Evolutionary conservation across 92 coral and sea anemone species (phyloP).

Genomic region (Phymanthus crucifer): DNA sequence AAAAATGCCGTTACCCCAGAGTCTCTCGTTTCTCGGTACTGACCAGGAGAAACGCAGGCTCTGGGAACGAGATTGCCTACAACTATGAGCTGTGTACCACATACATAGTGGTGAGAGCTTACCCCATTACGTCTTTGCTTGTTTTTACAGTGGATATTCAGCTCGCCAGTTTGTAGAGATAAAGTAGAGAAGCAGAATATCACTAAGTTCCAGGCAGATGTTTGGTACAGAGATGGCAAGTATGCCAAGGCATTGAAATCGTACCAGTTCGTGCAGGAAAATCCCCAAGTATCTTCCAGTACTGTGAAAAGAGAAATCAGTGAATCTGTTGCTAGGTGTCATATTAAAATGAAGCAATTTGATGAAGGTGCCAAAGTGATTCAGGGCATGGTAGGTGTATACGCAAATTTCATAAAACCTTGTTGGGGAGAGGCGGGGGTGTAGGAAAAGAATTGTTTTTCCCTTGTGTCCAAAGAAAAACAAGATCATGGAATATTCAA

Average conservation of each 20-base stretch:
- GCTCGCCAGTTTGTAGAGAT: conserved; percentile 27
- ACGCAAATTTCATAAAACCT: neutral
- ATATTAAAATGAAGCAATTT: conserved; percentile 53
- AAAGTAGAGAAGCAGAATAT: conserved; percentile 46
- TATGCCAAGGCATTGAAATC: conserved; percentile 43
- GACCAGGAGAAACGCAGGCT: too few species aligned
- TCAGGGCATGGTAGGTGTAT: conserved; percentile 16
- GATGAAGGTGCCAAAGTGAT: conserved; percentile 45
- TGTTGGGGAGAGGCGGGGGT: neutral
- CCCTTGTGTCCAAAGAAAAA: too few species aligned
- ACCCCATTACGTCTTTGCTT: neutral
- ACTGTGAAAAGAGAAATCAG: conserved; percentile 65
- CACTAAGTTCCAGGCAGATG: conserved; percentile 70
- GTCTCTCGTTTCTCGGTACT: too few species aligned
- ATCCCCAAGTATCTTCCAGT: conserved; percentile 19
- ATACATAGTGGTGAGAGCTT: too few species aligned
- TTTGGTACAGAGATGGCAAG: conserved; percentile 37
- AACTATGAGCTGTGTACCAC: neutral
- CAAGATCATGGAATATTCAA: too few species aligned
- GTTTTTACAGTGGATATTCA: conserved; percentile 59
- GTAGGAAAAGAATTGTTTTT: too few species aligned
- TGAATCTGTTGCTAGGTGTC: conserved; percentile 66
- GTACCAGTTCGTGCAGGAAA: conserved; percentile 15
- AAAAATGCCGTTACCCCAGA: neutral
- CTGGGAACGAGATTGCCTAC: too few species aligned